Base-by-base conservation (phyloP, 2,113 vertebrate genomes). In the Callopanchax toddi region DNA sequence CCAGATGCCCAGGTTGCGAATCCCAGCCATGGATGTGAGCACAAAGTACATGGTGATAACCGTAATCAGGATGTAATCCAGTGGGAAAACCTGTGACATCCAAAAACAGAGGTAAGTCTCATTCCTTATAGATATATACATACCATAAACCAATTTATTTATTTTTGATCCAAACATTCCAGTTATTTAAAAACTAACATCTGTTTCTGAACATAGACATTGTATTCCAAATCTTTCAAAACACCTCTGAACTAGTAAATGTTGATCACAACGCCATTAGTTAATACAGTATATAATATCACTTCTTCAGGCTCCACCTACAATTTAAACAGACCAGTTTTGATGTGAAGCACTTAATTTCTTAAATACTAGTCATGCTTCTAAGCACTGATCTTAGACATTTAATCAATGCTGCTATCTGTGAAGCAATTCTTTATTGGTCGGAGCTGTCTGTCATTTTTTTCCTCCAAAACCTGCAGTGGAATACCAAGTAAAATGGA, bases 1-100 rank as follows among this genome's bases (percentile, higher is more conserved):
- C 97, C 97, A 99, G 91, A 99, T 95, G 52, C 96, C 97, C 93
- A 99, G 96, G 81, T 97, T 96, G 84, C 97, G 93, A 82, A 99
- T 98, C 29, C 97, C 97, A 12, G 97, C 97, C 97, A 99, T 98
- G 48, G 97, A 99, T 34, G 97, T 98, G 86, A 99, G 93, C 49
- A 99, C 95, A 70, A 99, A 97, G 80, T 99, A 99, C 94, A 99
- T 93, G 42, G 97, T 97, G 86, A 99, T 98, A 81, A 94, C 88
- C 34, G 95, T 95, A 90, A 99, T 99, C 78, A 99, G 92, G 83
- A 98, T 90, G 78, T 99, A 99, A 91, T 99, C 97, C 80, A 99
- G 90, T 13, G 97, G 97, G 60, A 99, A 99, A 70, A 98, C 96
- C 97, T 99, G 78, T 37, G 64, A 70, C 86, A 48, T n/a, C 23